Evolutionary conservation across 1,140 invertebrate genomes (phyloP), one percentile per base, ranked within the genome.

Genomic region (Aphaenogaster floridana): DNA sequence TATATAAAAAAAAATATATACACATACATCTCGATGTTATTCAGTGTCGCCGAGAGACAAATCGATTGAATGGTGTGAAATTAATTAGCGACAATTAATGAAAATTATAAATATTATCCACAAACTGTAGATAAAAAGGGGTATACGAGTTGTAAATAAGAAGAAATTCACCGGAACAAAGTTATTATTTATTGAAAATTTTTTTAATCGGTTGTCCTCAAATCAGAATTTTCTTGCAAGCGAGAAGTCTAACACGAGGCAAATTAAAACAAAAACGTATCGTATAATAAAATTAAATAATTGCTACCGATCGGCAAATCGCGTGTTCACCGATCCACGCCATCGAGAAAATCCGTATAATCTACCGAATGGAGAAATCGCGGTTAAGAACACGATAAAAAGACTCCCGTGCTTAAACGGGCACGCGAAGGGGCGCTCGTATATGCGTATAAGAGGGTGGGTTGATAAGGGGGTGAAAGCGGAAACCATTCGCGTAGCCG

Each of bases 391-490:
- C 28, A 83, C 52, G 63, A 21, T 76, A 63, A 84, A 63, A 84
- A 63, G 54, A 84, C 42, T 48, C 17, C 39, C 68, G 80, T 76
- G 54, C 54, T 84, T 63, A 74, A 76, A 76, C 69, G 34, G 66
- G 69, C 54, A 50, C 69, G 80, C 69, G 71, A 50, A 74, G 13
- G 80, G 69, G n/a, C 42, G 54, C 42, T 74, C n/a, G 54, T 61
- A 21, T 34, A 88, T 84, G 59, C 69, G 83, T 21, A 42, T 45
- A 83, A 86, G 69, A 87, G 84, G 48, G 59, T 13, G 54, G 63
- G 88, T 76, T 48, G 28, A 48, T 52, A 45, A 34, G 28, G 69
- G 34, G 13, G 61, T 50, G 48, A 52, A 42, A 11, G 17, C 42
- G 39, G 80, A 74, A 86, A 59, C 42, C 79, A n/a, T 63, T 63